Evolutionary conservation across 2,113 vertebrate genomes (phyloP).

Genomic region (Anarhynchus alexandrinus): DNA sequence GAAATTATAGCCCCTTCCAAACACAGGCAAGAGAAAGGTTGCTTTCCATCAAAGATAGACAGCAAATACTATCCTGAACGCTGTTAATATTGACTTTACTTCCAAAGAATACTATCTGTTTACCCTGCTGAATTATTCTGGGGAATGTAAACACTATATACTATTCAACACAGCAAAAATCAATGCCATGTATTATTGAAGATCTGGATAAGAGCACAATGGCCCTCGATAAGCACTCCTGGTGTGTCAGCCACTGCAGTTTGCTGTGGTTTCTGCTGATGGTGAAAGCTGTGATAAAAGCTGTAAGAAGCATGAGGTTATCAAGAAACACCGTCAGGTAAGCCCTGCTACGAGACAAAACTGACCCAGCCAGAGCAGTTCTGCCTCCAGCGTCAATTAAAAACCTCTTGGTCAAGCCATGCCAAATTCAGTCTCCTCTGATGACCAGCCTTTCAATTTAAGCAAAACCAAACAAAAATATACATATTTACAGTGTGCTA

Average conservation of each 20-base stretch:
- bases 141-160: slow-evolving; percentile 61
- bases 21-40: not conserved
- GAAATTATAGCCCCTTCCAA: not conserved
- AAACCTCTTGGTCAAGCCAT: not conserved
- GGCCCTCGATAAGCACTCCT: slow-evolving; percentile 23
- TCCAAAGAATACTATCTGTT: slow-evolving; percentile 59
- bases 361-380: not conserved
- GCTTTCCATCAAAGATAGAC: slow-evolving; percentile 13
- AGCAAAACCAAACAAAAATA: not conserved
- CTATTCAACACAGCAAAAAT: slow-evolving; percentile 57
- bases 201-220: slow-evolving; percentile 57
- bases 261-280: not conserved
- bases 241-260: not conserved
- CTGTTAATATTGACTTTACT: slow-evolving; percentile 57
- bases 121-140: slow-evolving; percentile 59
- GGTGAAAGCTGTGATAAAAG: slow-evolving; percentile 1
- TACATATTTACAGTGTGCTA: not conserved
- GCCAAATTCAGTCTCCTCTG: not conserved
- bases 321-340: slow-evolving; percentile 30
- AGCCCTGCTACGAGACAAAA: not conserved
- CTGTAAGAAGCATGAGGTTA: slow-evolving; percentile 29
- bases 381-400: not conserved
- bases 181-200: slow-evolving; percentile 64
- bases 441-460: not conserved
- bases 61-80: not conserved